Percentiles rank a stretch among this genome's conserved stretches.
These are phyloP conservation scores for Stichopus chloronotus DNA, from an alignment of 35 echinoderm and acorn worm genomes.

Conservation along the genomic window DNA sequence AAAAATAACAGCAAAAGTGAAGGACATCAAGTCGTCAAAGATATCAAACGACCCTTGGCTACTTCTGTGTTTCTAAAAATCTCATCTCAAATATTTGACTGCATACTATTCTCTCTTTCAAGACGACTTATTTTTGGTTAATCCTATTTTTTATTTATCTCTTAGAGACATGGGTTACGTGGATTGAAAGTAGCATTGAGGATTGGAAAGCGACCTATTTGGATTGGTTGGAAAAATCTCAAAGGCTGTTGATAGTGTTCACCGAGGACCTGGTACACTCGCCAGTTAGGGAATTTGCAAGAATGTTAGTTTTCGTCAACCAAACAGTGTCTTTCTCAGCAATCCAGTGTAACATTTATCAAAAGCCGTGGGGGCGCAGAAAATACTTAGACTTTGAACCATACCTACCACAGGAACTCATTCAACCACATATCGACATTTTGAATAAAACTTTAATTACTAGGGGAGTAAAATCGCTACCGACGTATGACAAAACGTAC, in stretches of 20 bases:
- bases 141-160: background rate
- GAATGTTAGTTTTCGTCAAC: constrained; percentile 17
- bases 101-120: no score
- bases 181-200: background rate
- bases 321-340: background rate
- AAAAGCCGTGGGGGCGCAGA: background rate
- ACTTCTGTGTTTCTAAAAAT: no score
- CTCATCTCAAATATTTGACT: no score
- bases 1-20: no score
- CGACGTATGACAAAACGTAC: background rate
- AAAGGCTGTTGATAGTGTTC: background rate
- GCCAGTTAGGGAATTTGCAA: background rate
- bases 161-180: background rate
- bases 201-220: background rate
- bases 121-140: background rate
- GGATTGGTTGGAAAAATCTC: background rate
- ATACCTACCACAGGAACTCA: background rate
- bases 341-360: background rate
- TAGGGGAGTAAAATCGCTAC: background rate
- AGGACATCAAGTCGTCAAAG: no score
- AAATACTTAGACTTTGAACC: constrained; percentile 28
- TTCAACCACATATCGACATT: background rate
- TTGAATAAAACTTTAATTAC: background rate
- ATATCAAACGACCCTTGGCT: no score
- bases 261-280: background rate